Percentiles rank a stretch among this genome's conserved stretches.
phyloP scores from a whole-genome alignment of 2,113 vertebrate species.

The Pseudolaguvia tuberculata region DNA sequence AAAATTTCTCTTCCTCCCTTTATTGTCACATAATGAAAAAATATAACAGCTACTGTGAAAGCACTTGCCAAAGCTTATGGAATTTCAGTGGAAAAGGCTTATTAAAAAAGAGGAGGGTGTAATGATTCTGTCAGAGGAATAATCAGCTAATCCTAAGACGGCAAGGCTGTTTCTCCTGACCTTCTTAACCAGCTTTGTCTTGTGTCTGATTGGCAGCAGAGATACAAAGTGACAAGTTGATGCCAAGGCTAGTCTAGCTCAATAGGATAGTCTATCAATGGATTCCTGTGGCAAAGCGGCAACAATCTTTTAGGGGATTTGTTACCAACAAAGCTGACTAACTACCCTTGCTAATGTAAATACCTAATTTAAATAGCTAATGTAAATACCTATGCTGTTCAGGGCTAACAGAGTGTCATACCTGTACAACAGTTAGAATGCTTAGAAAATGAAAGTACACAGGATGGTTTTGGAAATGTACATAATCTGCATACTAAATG shows the following conservation, averaged over 20 bases:
- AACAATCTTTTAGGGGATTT: constrained; percentile 29
- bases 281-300: not conserved
- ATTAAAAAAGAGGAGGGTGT: constrained; percentile 48
- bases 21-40: constrained; percentile 62
- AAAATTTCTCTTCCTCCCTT: constrained; percentile 42
- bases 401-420: not conserved
- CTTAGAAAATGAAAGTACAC: no score
- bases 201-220: constrained; percentile 1
- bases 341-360: not conserved
- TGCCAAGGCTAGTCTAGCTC: constrained; percentile 6
- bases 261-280: constrained; percentile 22
- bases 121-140: constrained; percentile 33
- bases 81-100: constrained; percentile 51
- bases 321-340: constrained; percentile 18
- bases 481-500: no score
- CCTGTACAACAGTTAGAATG: no score
- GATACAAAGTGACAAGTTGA: constrained; percentile 5
- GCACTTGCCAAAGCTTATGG: constrained; percentile 54
- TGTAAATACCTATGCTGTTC: not conserved
- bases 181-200: constrained; percentile 15
- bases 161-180: not conserved
- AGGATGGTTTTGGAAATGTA: no score
- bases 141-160: constrained; percentile 33
- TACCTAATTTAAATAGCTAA: not conserved
- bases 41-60: constrained; percentile 55